phyloP scores from a whole-genome alignment of 1,140 invertebrate genomes.

The Venturia canescens region DNA sequence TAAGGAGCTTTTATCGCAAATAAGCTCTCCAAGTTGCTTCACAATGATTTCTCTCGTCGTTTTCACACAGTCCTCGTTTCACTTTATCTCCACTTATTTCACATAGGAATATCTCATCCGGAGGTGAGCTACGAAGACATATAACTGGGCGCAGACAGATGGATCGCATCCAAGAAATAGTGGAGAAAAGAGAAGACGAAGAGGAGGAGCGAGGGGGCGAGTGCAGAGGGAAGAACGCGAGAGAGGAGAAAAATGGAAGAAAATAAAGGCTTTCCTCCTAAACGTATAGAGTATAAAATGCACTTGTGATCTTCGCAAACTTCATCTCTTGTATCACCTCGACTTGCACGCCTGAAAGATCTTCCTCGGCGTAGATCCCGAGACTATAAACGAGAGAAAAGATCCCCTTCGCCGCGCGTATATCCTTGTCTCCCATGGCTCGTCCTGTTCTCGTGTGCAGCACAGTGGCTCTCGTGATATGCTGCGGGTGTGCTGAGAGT shows the following conservation, averaged over 20 bases:
- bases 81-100: constrained; percentile 35
- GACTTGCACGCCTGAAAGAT: background rate
- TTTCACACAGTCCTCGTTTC: constrained; percentile 16
- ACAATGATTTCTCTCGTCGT: constrained; percentile 31
- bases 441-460: background rate
- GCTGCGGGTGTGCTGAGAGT: constrained; percentile 24
- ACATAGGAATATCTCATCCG: constrained; percentile 24
- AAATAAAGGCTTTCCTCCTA: constrained; percentile 9
- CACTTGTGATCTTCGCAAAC: constrained; percentile 13
- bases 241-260: background rate
- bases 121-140: background rate
- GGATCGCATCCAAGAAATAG: constrained; percentile 28
- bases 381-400: background rate
- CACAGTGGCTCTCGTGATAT: background rate
- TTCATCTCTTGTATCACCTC: constrained; percentile 4
- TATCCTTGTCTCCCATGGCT: background rate
- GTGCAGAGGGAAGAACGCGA: too few relatives aligned
- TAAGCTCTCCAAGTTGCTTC: background rate
- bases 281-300: background rate
- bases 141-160: constrained; percentile 25
- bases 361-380: background rate
- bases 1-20: background rate
- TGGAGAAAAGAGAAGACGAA: background rate
- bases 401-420: background rate
- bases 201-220: background rate